These are phyloP conservation scores for Dolichopus griseipennis DNA, from an alignment of 2,888 invertebrate genomes.

Conservation along the genomic window DNA sequence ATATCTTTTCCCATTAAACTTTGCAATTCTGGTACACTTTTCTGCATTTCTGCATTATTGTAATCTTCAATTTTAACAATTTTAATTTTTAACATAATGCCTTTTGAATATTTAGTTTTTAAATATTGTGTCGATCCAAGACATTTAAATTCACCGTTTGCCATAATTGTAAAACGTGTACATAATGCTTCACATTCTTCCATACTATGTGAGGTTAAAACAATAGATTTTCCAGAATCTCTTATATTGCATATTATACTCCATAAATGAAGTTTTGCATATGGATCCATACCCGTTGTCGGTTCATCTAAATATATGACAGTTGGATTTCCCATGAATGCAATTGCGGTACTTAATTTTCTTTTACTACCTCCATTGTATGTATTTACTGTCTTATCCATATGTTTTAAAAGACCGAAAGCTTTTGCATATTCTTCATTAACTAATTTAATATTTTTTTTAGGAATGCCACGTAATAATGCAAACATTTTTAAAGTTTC, in stretches of 20 bases:
- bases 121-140: slow-evolving; percentile 67
- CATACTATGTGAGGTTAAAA: slow-evolving; percentile 81
- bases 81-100: slow-evolving; percentile 44
- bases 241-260: slow-evolving; percentile 59
- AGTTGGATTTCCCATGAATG: slow-evolving; percentile 59
- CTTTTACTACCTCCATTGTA: slow-evolving; percentile 69
- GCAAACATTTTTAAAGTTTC: slow-evolving; percentile 60
- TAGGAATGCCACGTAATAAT: slow-evolving; percentile 53
- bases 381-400: slow-evolving; percentile 51
- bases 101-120: slow-evolving; percentile 59
- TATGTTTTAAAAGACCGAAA: slow-evolving; percentile 53
- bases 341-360: slow-evolving; percentile 62
- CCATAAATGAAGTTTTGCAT: slow-evolving; percentile 65
- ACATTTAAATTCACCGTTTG: slow-evolving; percentile 65
- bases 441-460: slow-evolving; percentile 33
- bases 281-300: slow-evolving; percentile 49
- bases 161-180: slow-evolving; percentile 73
- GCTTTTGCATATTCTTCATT: slow-evolving; percentile 43
- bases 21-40: no score
- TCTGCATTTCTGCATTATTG: no score
- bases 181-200: slow-evolving; percentile 79
- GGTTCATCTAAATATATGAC: slow-evolving; percentile 63
- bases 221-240: slow-evolving; percentile 62
- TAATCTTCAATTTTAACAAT: slow-evolving; percentile 19
- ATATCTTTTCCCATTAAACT: no score